Base-by-base conservation (phyloP, 1,140 invertebrate genomes). In the Triops cancriformis region DNA sequence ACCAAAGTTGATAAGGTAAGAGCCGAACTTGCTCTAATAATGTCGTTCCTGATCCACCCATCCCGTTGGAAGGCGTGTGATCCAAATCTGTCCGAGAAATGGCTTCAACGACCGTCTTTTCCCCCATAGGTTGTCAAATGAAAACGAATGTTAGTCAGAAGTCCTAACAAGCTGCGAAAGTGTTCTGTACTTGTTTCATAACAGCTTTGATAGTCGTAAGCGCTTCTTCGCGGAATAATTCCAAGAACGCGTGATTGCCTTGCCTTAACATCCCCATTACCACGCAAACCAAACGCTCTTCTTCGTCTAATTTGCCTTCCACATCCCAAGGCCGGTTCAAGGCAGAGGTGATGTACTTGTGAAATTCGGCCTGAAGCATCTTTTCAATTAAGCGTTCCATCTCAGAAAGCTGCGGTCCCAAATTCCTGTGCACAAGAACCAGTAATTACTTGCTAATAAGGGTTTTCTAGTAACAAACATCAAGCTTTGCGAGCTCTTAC, bases 301-400 rank as follows among this genome's bases (percentile, higher is more conserved):
- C 74, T 64, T 79, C 74, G 18, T 74, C 72, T 26, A 79, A 26
- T 82, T 87, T 86, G 80, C 91, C 88, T 77, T 86, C 87, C 79
- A 89, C 88, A 26, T 91, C 87, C 27, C 90, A 82, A 6, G 95
- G 94, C 81, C 95, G 87, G 85, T 98, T 98, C 41, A 99, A 88
- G 85, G 98, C 96, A 10, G 91, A 89, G 10, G 96, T 93, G 72
- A 96, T 91, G 84, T 96, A 97, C 80, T 92, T 89, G 82, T 94
- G 91, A 86, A 99, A 98, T 84, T 99, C 98, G 73, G 94, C 94
- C 75, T 91, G 91, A 79, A 99, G 88, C 94, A 99, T 97, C 86
- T 96, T 97, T 82, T 98, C 95, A 81, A 99, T 98, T 6, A 98
- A 87, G 83, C 93, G 92, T 82, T 96, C 93, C 90, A 99, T 95